phyloP scores from a whole-genome alignment of 2,888 invertebrate genomes.

The Patella depressa region DNA sequence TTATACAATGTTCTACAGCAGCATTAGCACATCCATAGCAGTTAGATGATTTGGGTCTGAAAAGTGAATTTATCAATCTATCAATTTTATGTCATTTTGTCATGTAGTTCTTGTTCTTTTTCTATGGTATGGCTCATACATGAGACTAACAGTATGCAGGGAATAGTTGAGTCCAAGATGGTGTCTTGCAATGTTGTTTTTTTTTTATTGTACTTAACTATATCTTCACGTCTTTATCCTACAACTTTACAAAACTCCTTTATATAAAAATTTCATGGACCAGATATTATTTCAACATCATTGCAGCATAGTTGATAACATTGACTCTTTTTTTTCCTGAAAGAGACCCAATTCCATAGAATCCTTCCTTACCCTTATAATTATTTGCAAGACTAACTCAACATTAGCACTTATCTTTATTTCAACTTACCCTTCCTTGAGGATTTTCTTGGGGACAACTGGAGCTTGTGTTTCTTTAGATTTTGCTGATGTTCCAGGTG shows the following conservation, averaged over 20 bases:
- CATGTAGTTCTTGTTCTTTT: too few species aligned
- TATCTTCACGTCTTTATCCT: too few species aligned
- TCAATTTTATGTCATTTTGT: too few species aligned
- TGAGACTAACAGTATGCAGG: too few species aligned
- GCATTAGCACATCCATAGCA: constrained; percentile 81
- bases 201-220: too few species aligned
- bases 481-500: constrained; percentile 27
- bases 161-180: too few species aligned
- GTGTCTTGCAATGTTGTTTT: too few species aligned
- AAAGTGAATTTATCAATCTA: constrained; percentile 14
- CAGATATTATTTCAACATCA: background rate
- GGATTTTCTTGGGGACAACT: constrained; percentile 24
- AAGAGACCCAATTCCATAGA: too few species aligned
- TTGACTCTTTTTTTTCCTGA: too few species aligned
- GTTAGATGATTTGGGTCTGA: constrained; percentile 47
- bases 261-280: background rate
- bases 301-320: too few species aligned
- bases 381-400: background rate
- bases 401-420: background rate
- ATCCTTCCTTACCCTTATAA: background rate
- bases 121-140: too few species aligned
- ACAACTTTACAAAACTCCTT: background rate
- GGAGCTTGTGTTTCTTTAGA: constrained; percentile 17
- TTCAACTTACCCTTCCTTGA: constrained; percentile 38
- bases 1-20: constrained; percentile 93